Conservation (phyloP, 2,888 invertebrate genomes). For the Drosophila austrosaltans region DNA sequence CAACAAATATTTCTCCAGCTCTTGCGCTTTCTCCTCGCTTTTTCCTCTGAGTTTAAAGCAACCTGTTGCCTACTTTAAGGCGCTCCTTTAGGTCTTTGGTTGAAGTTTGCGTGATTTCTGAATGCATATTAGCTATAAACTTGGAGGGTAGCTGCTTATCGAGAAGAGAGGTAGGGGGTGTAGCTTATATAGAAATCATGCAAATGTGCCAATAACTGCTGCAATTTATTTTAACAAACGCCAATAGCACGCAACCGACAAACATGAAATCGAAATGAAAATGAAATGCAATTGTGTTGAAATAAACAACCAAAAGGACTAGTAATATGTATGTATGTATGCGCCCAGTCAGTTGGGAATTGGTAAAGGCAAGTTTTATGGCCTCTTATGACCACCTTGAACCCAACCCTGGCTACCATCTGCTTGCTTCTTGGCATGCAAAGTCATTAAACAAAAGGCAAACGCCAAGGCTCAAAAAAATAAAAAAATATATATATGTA, state of each 20-base stretch:
- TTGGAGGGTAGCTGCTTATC: not conserved
- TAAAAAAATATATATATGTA: constrained; percentile 25
- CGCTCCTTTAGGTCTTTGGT: not conserved
- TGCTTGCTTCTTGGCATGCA: constrained; percentile 55
- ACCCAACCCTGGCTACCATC: constrained; percentile 31
- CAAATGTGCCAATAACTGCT: constrained; percentile 61
- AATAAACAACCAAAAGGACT: constrained; percentile 11
- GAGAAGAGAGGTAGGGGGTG: constrained; percentile 13
- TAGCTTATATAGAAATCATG: constrained; percentile 38
- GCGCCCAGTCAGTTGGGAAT: not conserved
- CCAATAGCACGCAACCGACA: constrained; percentile 23
- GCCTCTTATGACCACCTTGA: constrained; percentile 23
- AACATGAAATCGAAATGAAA: constrained; percentile 35
- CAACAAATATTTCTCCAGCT: not conserved
- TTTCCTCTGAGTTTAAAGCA: not conserved
- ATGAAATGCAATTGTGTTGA: constrained; percentile 20
- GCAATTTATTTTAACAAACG: constrained; percentile 52
- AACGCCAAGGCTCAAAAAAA: constrained; percentile 54
- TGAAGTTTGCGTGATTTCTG: constrained; percentile 58
- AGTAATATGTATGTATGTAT: not conserved
- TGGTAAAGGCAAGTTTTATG: constrained; percentile 29
- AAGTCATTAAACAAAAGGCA: constrained; percentile 72
- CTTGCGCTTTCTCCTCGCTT: not conserved
- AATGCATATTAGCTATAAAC: constrained; percentile 23
- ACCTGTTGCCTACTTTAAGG: constrained; percentile 61